Evolutionary conservation across 2,113 vertebrate genomes (phyloP).

Genomic region (Hippocampus zosterae): DNA sequence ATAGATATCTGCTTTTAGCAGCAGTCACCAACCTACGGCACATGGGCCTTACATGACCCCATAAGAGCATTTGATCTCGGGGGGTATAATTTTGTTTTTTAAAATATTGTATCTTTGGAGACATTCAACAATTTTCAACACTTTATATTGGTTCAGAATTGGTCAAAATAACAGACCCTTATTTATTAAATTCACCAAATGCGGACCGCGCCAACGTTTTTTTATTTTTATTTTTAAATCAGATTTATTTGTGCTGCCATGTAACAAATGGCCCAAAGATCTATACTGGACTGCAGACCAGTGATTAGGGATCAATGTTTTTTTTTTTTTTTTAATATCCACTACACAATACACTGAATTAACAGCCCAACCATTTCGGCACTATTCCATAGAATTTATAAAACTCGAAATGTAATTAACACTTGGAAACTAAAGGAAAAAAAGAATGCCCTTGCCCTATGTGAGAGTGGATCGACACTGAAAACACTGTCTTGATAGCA

Average conservation of each 20-base stretch:
- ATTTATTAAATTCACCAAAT: too few species aligned
- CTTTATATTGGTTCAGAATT: too few species aligned
- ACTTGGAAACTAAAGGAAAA: neutral
- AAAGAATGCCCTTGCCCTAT: neutral
- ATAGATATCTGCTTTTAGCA: neutral
- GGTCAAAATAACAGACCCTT: too few species aligned
- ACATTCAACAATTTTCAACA: too few species aligned
- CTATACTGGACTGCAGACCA: too few species aligned
- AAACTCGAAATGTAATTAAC: neutral
- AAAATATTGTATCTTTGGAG: too few species aligned
- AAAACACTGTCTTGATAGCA: neutral
- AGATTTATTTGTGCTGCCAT: too few species aligned
- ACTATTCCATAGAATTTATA: neutral
- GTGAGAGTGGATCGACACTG: neutral
- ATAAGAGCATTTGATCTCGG: neutral
- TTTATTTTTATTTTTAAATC: too few species aligned
- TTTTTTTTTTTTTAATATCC: too few species aligned
- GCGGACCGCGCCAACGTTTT: too few species aligned
- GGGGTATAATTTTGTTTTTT: neutral
- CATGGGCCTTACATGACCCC: neutral
- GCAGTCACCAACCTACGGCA: neutral
- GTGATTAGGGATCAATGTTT: too few species aligned
- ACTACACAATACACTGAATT: neutral
- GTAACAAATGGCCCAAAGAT: too few species aligned
- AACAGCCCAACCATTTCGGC: neutral